phyloP scores from a whole-genome alignment of 2,888 invertebrate genomes.

The Orthonevra nobilis region DNA sequence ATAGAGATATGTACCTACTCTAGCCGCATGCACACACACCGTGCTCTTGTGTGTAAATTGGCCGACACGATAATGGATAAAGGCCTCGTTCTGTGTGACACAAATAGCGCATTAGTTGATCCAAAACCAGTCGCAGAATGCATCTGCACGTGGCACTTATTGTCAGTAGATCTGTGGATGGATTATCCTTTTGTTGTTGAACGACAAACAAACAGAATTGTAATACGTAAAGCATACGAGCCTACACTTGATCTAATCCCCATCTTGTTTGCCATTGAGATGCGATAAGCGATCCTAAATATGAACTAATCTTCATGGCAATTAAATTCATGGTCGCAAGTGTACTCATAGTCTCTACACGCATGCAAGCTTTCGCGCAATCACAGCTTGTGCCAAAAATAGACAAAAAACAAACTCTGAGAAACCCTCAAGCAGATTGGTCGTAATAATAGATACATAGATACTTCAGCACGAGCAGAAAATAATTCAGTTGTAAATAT shows the following conservation, averaged over 20 bases:
- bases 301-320: constrained; percentile 13
- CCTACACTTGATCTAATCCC: constrained; percentile 8
- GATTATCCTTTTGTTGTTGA: not conserved
- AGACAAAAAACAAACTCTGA: constrained; percentile 8
- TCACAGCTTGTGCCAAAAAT: constrained; percentile 28
- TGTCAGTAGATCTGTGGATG: constrained; percentile 2
- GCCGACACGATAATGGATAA: not conserved
- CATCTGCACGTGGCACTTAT: constrained; percentile 42
- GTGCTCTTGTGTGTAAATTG: constrained; percentile 21
- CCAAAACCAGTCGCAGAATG: constrained; percentile 1
- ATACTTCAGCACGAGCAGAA: not conserved
- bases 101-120: constrained; percentile 7
- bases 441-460: constrained; percentile 17
- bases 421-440: not conserved
- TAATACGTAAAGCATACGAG: not conserved
- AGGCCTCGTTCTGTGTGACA: not conserved
- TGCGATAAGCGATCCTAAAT: constrained; percentile 28
- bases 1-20: too few species aligned
- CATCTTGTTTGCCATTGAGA: constrained; percentile 39
- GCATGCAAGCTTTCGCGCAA: constrained; percentile 8
- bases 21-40: too few species aligned
- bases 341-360: constrained; percentile 6
- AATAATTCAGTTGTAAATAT: constrained; percentile 31
- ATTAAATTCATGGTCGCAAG: constrained; percentile 35
- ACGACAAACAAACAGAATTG: not conserved